These are phyloP conservation scores for Perca schrenkii DNA, from an alignment of 2,113 vertebrate species.

Conservation along the genomic window DNA sequence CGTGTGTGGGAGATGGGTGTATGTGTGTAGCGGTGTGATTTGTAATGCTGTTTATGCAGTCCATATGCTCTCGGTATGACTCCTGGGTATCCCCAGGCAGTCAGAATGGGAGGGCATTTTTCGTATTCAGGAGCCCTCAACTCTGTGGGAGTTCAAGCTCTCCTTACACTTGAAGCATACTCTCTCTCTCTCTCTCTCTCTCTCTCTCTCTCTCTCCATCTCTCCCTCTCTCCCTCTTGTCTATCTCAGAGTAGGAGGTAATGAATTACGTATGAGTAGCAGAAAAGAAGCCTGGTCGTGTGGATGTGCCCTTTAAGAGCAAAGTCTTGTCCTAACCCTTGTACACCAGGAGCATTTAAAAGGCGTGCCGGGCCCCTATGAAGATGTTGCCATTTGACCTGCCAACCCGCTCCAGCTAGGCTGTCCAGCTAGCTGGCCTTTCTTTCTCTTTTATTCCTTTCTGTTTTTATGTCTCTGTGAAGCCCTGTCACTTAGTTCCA, in stretches of 20 bases:
- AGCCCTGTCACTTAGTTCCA: slow-evolving; percentile 15
- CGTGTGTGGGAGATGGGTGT: slow-evolving; percentile 17
- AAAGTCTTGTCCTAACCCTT: slow-evolving; percentile 74
- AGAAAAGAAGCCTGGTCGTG: slow-evolving; percentile 47
- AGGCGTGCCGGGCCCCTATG: slow-evolving; percentile 23
- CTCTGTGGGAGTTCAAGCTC: slow-evolving; percentile 55
- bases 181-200: background rate
- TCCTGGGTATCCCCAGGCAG: slow-evolving; percentile 63
- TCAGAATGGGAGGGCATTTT: slow-evolving; percentile 66
- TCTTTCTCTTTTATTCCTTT: background rate
- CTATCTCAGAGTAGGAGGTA: slow-evolving; percentile 60
- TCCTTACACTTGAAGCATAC: slow-evolving; percentile 40
- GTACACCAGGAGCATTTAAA: slow-evolving; percentile 53
- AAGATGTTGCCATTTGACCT: slow-evolving; percentile 39
- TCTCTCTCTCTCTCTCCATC: background rate
- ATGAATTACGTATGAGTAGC: slow-evolving; percentile 80
- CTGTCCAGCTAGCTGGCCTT: background rate
- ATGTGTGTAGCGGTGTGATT: slow-evolving; percentile 53
- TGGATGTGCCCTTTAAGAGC: slow-evolving; percentile 76
- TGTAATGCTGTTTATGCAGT: slow-evolving; percentile 75
- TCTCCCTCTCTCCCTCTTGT: slow-evolving; percentile 8
- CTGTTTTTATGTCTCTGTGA: slow-evolving; percentile 6
- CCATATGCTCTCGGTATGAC: slow-evolving; percentile 70
- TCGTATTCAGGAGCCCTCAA: slow-evolving; percentile 73
- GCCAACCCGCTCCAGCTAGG: background rate